phyloP scores from a whole-genome alignment of 1,140 invertebrate species.

The Penaeus chinensis region DNA sequence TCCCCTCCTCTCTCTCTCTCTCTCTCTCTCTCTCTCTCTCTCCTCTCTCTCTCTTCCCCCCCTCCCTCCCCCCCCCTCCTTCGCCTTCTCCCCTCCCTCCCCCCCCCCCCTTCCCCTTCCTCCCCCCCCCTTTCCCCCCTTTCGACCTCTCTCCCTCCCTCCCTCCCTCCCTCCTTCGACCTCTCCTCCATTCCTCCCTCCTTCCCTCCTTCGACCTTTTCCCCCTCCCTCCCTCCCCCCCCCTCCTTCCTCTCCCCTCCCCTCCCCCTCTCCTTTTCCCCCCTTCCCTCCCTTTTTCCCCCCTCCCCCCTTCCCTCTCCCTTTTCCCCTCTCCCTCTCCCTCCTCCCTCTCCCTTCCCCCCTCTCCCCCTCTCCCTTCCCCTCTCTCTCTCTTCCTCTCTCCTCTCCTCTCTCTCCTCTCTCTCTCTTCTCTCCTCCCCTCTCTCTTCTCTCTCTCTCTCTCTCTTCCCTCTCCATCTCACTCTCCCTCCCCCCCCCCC shows the following conservation, averaged over 20 bases:
- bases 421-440: not conserved
- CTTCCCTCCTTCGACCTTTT: not conserved
- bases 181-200: not conserved
- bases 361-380: not conserved
- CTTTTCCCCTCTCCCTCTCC: not conserved
- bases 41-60: not conserved
- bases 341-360: not conserved
- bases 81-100: not conserved
- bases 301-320: not conserved
- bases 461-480: not conserved
- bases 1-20: not conserved
- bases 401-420: not conserved
- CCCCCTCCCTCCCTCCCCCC: not conserved
- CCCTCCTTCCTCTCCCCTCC: slow-evolving; percentile 20
- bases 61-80: not conserved
- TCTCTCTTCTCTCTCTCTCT: not conserved
- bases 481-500: not conserved
- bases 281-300: not conserved
- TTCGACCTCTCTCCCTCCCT: too few relatives aligned
- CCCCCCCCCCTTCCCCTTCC: not conserved
- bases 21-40: not conserved
- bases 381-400: not conserved
- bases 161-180: not conserved
- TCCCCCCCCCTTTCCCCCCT: not conserved
- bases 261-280: not conserved